Evolutionary conservation across 2,797 vertebrate species (phyloP).

Genomic region (Ambastaia sidthimunki): DNA sequence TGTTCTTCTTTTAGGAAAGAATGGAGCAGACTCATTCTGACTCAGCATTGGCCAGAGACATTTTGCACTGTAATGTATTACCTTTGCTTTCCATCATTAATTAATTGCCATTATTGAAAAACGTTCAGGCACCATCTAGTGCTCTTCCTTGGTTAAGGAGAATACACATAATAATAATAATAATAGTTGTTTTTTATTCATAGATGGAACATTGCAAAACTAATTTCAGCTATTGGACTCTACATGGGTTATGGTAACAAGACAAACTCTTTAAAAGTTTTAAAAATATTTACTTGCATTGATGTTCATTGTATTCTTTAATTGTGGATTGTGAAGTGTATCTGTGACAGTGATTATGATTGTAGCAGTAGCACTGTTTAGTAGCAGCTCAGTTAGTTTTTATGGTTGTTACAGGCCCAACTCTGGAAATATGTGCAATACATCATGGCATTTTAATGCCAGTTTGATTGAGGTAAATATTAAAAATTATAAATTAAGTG

Average conservation of each 20-base stretch:
- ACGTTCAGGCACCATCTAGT: not conserved
- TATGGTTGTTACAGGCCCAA: conserved; percentile 72
- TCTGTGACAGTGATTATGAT: not conserved
- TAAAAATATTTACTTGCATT: too few relatives aligned
- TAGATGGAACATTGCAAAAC: conserved; percentile 76
- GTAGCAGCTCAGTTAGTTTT: not conserved
- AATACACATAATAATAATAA: not conserved
- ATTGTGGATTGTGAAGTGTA: too few relatives aligned
- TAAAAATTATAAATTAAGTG: too few relatives aligned
- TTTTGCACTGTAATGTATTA: conserved; percentile 75
- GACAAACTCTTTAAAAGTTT: not conserved
- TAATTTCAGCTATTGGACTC: conserved; percentile 76
- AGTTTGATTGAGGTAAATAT: conserved; percentile 74
- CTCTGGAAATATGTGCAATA: conserved; percentile 72
- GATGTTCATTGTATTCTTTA: too few relatives aligned
- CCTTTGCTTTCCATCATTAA: not conserved
- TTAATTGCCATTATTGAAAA: not conserved
- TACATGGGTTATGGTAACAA: conserved; percentile 81
- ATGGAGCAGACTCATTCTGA: conserved; percentile 81
- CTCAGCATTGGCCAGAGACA: conserved; percentile 81
- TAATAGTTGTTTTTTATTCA: not conserved
- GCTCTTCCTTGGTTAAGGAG: not conserved
- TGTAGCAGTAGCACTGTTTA: not conserved
- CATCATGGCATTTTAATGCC: conserved; percentile 79
- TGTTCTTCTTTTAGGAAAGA: conserved; percentile 66